Conservation (phyloP, 1,140 invertebrate species). For the Bombus difficillimus region DNA sequence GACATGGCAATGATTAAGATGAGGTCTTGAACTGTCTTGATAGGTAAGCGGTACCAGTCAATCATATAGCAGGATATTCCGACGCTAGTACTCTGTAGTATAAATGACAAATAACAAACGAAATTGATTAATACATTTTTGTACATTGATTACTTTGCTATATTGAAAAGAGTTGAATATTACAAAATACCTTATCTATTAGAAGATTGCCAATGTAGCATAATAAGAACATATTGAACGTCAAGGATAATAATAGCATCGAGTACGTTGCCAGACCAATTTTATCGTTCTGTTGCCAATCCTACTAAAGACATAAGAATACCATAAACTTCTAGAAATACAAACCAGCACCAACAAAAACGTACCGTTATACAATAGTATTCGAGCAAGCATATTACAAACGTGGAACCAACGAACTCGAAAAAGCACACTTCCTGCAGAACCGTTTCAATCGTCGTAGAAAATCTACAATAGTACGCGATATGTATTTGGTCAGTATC, state of each 20-base stretch:
- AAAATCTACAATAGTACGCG: conserved; percentile 53
- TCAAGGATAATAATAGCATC: conserved; percentile 64
- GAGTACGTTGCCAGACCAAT: conserved; percentile 51
- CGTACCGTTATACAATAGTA: conserved; percentile 71
- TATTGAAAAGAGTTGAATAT: neutral
- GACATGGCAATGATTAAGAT: conserved; percentile 60
- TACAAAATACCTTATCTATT: conserved; percentile 60
- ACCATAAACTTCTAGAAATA: neutral
- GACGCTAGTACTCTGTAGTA: conserved; percentile 56
- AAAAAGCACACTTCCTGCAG: conserved; percentile 67
- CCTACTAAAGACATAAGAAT: conserved; percentile 38
- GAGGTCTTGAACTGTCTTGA: conserved; percentile 48
- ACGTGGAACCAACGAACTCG: conserved; percentile 66
- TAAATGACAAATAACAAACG: neutral
- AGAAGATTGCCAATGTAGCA: conserved; percentile 70
- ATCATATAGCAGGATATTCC: conserved; percentile 64
- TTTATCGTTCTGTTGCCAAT: conserved; percentile 63
- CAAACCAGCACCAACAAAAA: fast-evolving
- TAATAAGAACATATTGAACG: conserved; percentile 71
- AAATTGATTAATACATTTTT: neutral
- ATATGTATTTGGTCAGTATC: neutral
- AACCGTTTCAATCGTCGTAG: conserved; percentile 56
- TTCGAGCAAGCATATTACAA: conserved; percentile 68
- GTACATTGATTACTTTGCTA: neutral
- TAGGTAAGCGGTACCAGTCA: conserved; percentile 65